These are phyloP conservation scores for Ophiodon elongatus DNA, from an alignment of 2,113 vertebrate species.

Conservation along the genomic window DNA sequence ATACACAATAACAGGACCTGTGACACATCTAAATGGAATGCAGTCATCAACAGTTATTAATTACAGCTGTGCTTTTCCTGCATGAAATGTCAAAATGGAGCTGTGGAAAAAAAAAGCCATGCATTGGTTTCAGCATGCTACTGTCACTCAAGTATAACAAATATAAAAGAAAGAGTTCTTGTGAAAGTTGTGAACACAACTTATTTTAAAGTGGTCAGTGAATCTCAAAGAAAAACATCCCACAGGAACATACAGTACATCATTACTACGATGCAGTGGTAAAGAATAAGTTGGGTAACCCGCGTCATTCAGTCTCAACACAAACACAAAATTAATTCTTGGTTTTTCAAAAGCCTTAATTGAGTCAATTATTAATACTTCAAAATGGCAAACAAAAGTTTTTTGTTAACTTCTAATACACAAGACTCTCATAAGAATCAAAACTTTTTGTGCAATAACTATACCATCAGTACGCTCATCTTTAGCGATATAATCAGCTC, in stretches of 20 bases:
- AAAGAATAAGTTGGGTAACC: slow-evolving; percentile 6
- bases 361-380: not conserved
- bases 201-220: slow-evolving; percentile 7
- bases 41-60: not conserved
- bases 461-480: not conserved
- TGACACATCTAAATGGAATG: slow-evolving; percentile 8
- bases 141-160: not conserved
- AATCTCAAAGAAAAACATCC: slow-evolving; percentile 10
- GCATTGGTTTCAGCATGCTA: not conserved
- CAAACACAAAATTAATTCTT: slow-evolving; percentile 5
- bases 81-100: not conserved
- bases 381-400: not conserved
- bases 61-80: not conserved
- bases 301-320: slow-evolving; percentile 12
- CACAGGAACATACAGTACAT: slow-evolving; percentile 2
- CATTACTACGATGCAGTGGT: not conserved
- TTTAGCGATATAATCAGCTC: slow-evolving; percentile 3
- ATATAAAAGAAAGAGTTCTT: not conserved
- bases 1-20: slow-evolving; percentile 10
- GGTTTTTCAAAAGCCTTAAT: not conserved
- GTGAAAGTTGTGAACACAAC: slow-evolving; percentile 17
- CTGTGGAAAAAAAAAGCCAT: not conserved
- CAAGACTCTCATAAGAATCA: not conserved
- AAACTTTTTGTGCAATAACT: slow-evolving; percentile 1
- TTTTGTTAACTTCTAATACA: not conserved